These are phyloP conservation scores for Drosophila equinoxialis DNA, from an alignment of 1,140 invertebrate genomes.

Conservation along the genomic window DNA sequence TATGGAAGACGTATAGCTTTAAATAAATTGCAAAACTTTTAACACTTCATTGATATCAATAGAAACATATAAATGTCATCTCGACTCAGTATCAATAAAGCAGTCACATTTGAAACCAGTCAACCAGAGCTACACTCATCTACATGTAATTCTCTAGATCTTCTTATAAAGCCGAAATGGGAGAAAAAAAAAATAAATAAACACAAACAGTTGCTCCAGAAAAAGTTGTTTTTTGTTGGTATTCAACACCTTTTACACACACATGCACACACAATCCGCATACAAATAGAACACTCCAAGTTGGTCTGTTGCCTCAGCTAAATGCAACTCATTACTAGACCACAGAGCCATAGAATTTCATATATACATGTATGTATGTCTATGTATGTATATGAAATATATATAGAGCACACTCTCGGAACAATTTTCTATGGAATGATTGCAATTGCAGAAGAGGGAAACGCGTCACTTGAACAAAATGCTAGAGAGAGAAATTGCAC, in stretches of 20 bases:
- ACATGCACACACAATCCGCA: background rate
- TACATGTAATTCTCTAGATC: conserved; percentile 4
- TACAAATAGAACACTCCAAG: conserved; percentile 4
- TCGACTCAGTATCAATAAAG: background rate
- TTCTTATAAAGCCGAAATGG: background rate
- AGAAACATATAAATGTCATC: background rate
- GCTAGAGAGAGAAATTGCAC: conserved; percentile 56
- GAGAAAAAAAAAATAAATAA: background rate
- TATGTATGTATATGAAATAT: conserved; percentile 6
- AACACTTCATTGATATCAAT: conserved; percentile 1
- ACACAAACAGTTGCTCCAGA: conserved; percentile 1
- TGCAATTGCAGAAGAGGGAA: conserved; percentile 55
- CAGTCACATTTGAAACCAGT: background rate
- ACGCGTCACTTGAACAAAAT: conserved; percentile 13
- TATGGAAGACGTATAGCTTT: background rate
- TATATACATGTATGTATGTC: conserved; percentile 19
- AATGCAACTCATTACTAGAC: conserved; percentile 73
- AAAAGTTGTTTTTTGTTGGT: conserved; percentile 12
- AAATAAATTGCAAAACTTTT: background rate
- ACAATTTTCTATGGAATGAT: conserved; percentile 74
- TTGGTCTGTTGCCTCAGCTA: conserved; percentile 39
- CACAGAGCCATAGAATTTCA: conserved; percentile 37
- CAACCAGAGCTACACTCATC: background rate
- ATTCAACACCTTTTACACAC: conserved; percentile 45
- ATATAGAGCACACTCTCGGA: conserved; percentile 43